A percentile compares a stretch with the other conserved stretches of the same genome.
Evolutionary conservation across 2,888 invertebrate species (phyloP).

Genomic region (Sphaerophoria taeniata): DNA sequence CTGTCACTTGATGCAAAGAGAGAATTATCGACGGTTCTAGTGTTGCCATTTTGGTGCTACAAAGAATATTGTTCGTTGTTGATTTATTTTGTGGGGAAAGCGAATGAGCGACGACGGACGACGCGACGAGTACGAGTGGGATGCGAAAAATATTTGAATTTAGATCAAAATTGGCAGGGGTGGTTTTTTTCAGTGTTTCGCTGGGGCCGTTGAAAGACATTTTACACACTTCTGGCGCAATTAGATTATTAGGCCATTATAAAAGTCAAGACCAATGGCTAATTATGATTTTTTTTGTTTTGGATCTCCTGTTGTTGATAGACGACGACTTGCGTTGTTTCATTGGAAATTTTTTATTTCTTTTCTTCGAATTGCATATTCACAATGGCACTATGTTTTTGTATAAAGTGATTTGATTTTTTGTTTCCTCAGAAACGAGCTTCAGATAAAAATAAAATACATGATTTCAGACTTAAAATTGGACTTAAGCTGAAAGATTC

Average conservation of each 20-base stretch:
- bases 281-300: background rate
- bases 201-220: slow-evolving; percentile 22
- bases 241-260: background rate
- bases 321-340: background rate
- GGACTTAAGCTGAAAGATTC: too few relatives aligned
- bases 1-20: slow-evolving; percentile 37
- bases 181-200: background rate
- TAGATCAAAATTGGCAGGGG: slow-evolving; percentile 29
- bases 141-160: slow-evolving; percentile 16
- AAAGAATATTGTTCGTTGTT: background rate
- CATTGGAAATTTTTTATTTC: slow-evolving; percentile 9
- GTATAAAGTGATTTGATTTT: too few relatives aligned
- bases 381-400: too few relatives aligned
- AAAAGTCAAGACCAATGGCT: slow-evolving; percentile 33
- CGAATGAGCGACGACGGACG: too few relatives aligned
- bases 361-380: too few relatives aligned
- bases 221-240: slow-evolving; percentile 27
- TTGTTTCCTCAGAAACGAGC: too few relatives aligned
- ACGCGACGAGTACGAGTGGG: background rate
- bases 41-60: slow-evolving; percentile 41
- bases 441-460: too few relatives aligned
- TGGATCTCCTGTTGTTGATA: background rate
- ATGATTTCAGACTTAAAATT: too few relatives aligned
- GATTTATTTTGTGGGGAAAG: too few relatives aligned
- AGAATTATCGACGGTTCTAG: background rate